Evolutionary conservation across 2,888 invertebrate genomes (phyloP), one percentile per base, ranked within the genome.

Genomic region (Andrena dorsata): DNA sequence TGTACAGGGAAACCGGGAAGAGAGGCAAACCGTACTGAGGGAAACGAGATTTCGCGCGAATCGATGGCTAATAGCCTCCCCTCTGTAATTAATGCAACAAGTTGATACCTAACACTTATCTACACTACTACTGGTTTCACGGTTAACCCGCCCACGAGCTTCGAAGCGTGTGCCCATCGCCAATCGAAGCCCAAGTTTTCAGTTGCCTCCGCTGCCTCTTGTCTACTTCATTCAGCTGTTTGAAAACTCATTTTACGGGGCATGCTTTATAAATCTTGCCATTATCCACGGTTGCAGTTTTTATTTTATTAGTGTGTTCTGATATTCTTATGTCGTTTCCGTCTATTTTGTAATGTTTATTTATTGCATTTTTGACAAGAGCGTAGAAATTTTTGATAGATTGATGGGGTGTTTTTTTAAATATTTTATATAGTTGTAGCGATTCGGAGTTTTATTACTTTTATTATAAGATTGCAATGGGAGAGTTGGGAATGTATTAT

Each of bases 31-130:
- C 23, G 10, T 56, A 56, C 23, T 85, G 85, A 86, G 88, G 84
- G 89, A 89, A 88, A 84, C 85, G 90, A 90, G 90, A 90, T 92
- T 90, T 89, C 89, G 88, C 89, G 89, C 89, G 90, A 93, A 93
- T 93, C 93, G 92, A 94, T 93, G 91, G 91, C 92, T 93, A 93
- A 93, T 93, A 92, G 93, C 91, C 90, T 89, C 90, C 90, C 90
- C 88, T 88, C 89, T 91, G 93, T 93, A 93, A 93, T 94, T 93
- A 94, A 94, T 92, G 94, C 94, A 94, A 94, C 94, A 93, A 94
- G 94, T 94, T 93, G 93, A 93, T 93, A 93, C 91, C 92, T 88
- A 91, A 92, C 92, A 92, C 92, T 93, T 92, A 92, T 92, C 90
- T 92, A 89, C 81, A 84, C 76, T 84, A 63, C 81, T 81, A 75